Conservation (phyloP, 2,113 vertebrate genomes). For the Stercorarius parasiticus region DNA sequence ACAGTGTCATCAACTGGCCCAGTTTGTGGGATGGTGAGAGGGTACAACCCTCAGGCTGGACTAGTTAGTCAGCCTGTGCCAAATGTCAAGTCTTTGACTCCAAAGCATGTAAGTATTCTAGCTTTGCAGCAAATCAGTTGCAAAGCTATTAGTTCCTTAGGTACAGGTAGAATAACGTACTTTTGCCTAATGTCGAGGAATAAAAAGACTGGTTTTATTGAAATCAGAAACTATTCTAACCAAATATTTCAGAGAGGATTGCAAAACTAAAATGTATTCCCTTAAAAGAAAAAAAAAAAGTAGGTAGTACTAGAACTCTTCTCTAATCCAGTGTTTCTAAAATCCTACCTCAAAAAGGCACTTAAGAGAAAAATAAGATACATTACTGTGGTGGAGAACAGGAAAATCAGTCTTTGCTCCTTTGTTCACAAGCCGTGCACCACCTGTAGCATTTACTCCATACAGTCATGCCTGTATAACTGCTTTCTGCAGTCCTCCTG, state of each 20-base stretch:
- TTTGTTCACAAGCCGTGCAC: not conserved
- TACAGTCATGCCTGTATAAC: not conserved
- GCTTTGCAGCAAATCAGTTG: not conserved
- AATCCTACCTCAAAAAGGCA: not conserved
- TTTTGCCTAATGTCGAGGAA: not conserved
- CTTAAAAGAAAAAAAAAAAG: not conserved
- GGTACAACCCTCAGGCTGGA: not conserved
- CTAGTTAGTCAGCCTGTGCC: not conserved
- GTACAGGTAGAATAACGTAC: not conserved
- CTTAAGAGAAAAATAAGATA: not conserved
- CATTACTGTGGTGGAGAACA: not conserved
- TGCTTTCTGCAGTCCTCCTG: not conserved
- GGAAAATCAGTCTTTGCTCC: not conserved
- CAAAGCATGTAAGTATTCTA: not conserved
- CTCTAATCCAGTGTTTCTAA: not conserved
- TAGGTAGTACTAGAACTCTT: not conserved
- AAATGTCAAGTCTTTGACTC: not conserved
- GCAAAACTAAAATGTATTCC: not conserved
- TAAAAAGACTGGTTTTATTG: not conserved
- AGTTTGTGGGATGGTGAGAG: not conserved
- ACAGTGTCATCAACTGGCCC: not conserved
- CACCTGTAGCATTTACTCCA: not conserved
- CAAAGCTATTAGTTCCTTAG: not conserved
- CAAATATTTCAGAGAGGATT: not conserved
- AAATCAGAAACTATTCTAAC: not conserved